Conservation (phyloP, 2,888 invertebrate genomes). For the Ectemnius continuus region DNA sequence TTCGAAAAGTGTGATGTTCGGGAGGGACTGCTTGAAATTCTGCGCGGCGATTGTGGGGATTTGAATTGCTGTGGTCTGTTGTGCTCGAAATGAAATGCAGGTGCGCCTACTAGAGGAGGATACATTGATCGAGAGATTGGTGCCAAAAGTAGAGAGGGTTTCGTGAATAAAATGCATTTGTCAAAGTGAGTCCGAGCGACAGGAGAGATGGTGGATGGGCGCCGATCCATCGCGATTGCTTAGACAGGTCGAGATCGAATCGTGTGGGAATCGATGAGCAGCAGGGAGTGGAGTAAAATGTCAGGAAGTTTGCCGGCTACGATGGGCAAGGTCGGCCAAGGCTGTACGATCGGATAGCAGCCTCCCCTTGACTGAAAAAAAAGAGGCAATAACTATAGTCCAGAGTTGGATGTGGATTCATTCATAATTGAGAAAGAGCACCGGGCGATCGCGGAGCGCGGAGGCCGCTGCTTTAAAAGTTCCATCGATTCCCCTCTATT, state of each 20-base stretch:
- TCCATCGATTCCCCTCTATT: slow-evolving; percentile 43
- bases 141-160: no score
- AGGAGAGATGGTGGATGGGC: slow-evolving; percentile 26
- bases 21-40: no score
- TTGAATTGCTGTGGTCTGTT: no score
- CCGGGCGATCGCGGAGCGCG: slow-evolving; percentile 21
- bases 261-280: background rate
- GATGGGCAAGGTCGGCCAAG: slow-evolving; percentile 39
- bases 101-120: background rate
- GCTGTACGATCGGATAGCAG: slow-evolving; percentile 19
- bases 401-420: slow-evolving; percentile 22
- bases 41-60: no score
- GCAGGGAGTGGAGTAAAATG: slow-evolving; percentile 19
- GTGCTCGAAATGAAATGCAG: no score
- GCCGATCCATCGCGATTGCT: no score
- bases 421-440: slow-evolving; percentile 56
- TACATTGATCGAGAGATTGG: background rate
- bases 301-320: slow-evolving; percentile 32
- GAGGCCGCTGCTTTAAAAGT: slow-evolving; percentile 39
- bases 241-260: background rate
- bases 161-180: no score
- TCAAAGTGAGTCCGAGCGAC: slow-evolving; percentile 5
- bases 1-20: no score
- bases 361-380: slow-evolving; percentile 17
- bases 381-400: slow-evolving; percentile 39